Conservation (phyloP, 2,888 invertebrate genomes). For the Andrena camellia region DNA sequence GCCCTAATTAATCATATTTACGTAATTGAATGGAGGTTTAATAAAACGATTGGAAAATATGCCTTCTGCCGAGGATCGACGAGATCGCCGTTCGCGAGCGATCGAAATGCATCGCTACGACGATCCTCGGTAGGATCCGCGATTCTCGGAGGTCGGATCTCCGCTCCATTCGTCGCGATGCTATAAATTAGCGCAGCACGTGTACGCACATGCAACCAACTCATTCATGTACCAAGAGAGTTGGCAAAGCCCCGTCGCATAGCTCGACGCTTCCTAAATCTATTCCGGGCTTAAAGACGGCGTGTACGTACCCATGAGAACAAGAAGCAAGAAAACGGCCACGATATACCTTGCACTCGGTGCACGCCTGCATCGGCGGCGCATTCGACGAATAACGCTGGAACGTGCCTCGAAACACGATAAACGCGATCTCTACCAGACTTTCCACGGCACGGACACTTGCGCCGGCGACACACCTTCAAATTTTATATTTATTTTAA, state of each 20-base stretch:
- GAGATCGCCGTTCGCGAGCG: conserved; percentile 20
- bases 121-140: conserved; percentile 25
- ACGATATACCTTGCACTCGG: conserved; percentile 45
- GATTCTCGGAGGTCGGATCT: conserved; percentile 34
- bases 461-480: too few species aligned
- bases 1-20: too few species aligned
- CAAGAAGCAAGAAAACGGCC: conserved; percentile 41
- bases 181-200: conserved; percentile 82
- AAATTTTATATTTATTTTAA: neutral
- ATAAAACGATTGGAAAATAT: too few species aligned
- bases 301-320: conserved; percentile 53
- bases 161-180: conserved; percentile 56
- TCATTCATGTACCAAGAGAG: conserved; percentile 82
- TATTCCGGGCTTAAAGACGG: conserved; percentile 79
- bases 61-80: neutral
- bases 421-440: neutral
- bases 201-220: conserved; percentile 79
- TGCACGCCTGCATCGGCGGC: conserved; percentile 36
- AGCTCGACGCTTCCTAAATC: conserved; percentile 80
- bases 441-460: neutral
- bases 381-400: conserved; percentile 38
- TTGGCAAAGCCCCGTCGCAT: conserved; percentile 80
- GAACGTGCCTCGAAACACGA: conserved; percentile 41
- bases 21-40: too few species aligned
- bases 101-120: conserved; percentile 56